Base-by-base conservation (phyloP, 2,888 invertebrate genomes). In the Lissocephala sabroskyi region DNA sequence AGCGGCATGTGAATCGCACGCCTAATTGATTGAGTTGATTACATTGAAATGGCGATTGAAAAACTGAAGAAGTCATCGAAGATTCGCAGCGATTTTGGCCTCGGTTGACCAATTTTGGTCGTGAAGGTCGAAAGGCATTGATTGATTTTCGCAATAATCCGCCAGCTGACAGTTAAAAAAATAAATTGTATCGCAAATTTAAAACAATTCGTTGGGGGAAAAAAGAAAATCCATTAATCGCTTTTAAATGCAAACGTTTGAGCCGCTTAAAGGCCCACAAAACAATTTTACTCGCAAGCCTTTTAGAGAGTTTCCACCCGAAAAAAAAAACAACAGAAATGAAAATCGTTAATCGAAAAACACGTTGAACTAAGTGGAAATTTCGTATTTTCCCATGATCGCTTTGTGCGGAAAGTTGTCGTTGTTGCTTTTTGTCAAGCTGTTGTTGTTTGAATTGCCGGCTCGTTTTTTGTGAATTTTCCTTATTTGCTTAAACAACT, bases 311-410 rank as follows among this genome's bases (percentile, higher is more conserved):
- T 13, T 13, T 63, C 63, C 16, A 52, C 44, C 41, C 42, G 28
- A 63, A 54, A 28, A 10, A 35, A 13, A 26, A 7, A 44, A 37
- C 14, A 33, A 53, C 28, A 43, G 17, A 26, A 10, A 36, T 16
- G 14, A 19, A 48, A 28, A 13, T 14, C 3, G 19, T n/a, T n/a
- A n/a, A n/a, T n/a, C n/a, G n/a, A n/a, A n/a, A n/a, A n/a, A n/a
- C n/a, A n/a, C n/a, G n/a, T n/a, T n/a, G n/a, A n/a, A n/a, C n/a
- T n/a, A n/a, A n/a, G n/a, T n/a, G n/a, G n/a, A n/a, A n/a, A n/a
- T n/a, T n/a, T n/a, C n/a, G n/a, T n/a, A 71, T 71, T 70, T 68
- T 75, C 71, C 61, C 75, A 70, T 75, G 71, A 70, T 67, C 67
- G 71, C 67, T 64, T 55, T 53, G 33, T 28, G 11, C 17, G 45